phyloP scores from a whole-genome alignment of 2,113 vertebrate genomes.

The Silurus asotus region DNA sequence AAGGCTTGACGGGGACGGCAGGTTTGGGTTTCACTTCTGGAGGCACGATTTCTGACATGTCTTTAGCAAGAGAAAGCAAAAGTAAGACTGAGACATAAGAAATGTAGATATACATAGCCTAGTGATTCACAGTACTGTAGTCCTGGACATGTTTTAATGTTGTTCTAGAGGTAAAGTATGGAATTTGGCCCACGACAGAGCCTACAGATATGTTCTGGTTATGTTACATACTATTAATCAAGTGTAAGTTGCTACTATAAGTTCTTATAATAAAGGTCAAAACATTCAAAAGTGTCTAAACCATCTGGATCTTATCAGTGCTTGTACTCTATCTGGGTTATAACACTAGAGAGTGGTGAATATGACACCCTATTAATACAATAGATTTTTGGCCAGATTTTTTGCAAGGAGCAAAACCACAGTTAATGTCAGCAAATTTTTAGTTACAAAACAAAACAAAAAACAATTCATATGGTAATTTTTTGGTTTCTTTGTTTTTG shows the following conservation, averaged over 20 bases:
- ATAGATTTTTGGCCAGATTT: not conserved
- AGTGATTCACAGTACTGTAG: not conserved
- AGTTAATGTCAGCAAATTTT: not conserved
- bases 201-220: not conserved
- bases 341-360: not conserved
- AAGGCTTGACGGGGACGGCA: slow-evolving; percentile 87
- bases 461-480: not conserved
- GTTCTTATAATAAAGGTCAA: not conserved
- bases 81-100: not conserved
- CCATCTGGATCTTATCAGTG: not conserved
- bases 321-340: not conserved
- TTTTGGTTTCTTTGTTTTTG: not conserved
- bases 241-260: not conserved
- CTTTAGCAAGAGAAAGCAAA: slow-evolving; percentile 59
- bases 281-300: not conserved
- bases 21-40: slow-evolving; percentile 91
- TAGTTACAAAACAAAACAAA: not conserved
- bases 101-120: not conserved
- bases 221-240: not conserved
- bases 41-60: slow-evolving; percentile 92
- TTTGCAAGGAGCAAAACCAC: not conserved
- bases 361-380: not conserved
- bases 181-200: not conserved
- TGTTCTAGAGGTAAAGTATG: not conserved
- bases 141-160: not conserved